Evolutionary conservation across 2,797 vertebrate species (phyloP).

Genomic region (Cirrhinus mrigala): DNA sequence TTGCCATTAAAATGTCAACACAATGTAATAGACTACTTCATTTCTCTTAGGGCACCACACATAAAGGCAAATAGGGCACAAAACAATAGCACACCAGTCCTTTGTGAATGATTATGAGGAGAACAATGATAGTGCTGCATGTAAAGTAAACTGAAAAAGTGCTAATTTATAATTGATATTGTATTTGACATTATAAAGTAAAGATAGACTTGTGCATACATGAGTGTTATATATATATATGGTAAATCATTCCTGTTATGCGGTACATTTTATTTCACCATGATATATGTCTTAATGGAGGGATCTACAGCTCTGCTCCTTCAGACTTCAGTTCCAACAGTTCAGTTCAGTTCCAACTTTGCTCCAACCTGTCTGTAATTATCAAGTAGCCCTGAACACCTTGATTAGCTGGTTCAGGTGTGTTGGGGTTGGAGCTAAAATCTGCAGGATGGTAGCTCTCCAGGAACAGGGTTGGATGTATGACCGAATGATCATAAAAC

Average conservation of each 20-base stretch:
- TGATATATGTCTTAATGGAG: neutral
- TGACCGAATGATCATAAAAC: neutral
- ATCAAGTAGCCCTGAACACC: no score
- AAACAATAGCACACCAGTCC: neutral
- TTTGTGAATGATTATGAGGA: neutral
- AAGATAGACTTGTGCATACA: neutral
- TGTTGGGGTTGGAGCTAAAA: no score
- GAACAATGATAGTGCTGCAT: neutral
- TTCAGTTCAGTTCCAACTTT: no score
- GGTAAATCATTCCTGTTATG: neutral
- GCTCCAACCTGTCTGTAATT: no score
- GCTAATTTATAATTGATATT: neutral
- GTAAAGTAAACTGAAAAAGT: neutral
- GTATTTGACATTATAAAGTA: neutral
- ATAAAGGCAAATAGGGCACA: conserved; percentile 15
- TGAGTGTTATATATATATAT: neutral
- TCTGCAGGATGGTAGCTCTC: no score
- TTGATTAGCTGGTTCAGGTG: no score
- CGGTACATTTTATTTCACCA: neutral
- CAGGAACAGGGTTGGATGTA: neutral
- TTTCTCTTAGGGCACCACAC: neutral
- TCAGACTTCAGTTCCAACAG: no score
- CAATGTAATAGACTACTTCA: neutral
- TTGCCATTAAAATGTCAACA: conserved; percentile 9
- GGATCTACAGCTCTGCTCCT: no score